Conservation (phyloP, 1,140 invertebrate species). For the Paramacrobiotus metropolitanus region DNA sequence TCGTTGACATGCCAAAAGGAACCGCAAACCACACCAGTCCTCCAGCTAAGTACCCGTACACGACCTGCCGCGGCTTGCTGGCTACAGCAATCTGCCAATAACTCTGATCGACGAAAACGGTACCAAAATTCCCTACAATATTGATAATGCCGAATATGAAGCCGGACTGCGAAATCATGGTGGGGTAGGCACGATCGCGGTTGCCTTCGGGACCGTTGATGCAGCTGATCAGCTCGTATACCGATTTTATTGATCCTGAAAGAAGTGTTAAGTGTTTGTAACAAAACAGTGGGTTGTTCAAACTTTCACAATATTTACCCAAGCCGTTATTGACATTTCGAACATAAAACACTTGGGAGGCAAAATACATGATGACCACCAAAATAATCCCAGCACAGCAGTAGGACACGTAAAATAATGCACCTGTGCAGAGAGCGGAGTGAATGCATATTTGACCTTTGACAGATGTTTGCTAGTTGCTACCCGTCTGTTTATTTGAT, state of each 20-base stretch:
- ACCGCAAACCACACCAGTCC: conserved; percentile 25
- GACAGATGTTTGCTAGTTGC: not conserved
- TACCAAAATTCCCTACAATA: conserved; percentile 24
- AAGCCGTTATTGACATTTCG: conserved; percentile 8
- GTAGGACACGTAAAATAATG: conserved; percentile 24
- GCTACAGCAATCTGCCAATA: conserved; percentile 24
- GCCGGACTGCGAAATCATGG: conserved; percentile 19
- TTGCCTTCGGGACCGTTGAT: conserved; percentile 18
- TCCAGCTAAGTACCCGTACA: conserved; percentile 22
- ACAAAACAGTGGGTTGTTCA: not conserved
- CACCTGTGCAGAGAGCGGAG: conserved; percentile 11
- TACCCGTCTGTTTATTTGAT: not conserved
- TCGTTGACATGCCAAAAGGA: conserved; percentile 23
- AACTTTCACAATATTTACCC: not conserved
- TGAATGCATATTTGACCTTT: not conserved
- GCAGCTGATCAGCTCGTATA: conserved; percentile 12
- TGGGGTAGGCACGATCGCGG: conserved; percentile 18
- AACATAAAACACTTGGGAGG: conserved; percentile 20
- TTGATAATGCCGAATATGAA: conserved; percentile 24
- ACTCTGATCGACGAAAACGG: conserved; percentile 25
- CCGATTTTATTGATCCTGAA: conserved; percentile 10
- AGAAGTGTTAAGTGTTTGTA: not conserved
- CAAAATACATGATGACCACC: conserved; percentile 19
- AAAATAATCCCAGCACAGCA: conserved; percentile 24
- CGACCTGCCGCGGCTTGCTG: conserved; percentile 20